phyloP scores from a whole-genome alignment of 1,140 invertebrate species.

The Zaprionus ornatus region DNA sequence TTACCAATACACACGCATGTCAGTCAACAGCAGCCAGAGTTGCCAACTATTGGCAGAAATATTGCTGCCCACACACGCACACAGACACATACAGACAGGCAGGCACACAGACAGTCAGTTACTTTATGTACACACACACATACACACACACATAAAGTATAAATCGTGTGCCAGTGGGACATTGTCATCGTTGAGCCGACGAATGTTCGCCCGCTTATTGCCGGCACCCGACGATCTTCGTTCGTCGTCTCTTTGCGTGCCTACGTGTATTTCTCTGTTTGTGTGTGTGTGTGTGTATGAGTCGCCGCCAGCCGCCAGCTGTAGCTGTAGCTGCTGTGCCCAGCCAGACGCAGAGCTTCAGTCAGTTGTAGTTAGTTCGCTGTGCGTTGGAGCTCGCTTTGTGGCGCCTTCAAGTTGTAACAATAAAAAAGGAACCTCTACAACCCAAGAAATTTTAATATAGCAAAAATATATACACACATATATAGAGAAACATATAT shows the following conservation, averaged over 20 bases:
- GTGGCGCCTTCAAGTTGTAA: conserved; percentile 37
- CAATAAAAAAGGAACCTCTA: not conserved
- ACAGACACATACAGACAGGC: conserved; percentile 18
- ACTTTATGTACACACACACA: conserved; percentile 38
- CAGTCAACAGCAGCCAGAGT: conserved; percentile 52
- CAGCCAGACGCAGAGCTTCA: conserved; percentile 40
- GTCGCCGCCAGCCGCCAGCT: conserved; percentile 19
- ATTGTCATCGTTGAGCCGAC: conserved; percentile 66
- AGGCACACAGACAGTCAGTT: conserved; percentile 38
- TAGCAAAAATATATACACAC: conserved; percentile 28
- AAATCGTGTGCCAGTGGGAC: conserved; percentile 60
- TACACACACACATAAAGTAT: conserved; percentile 23
- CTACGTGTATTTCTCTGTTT: conserved; percentile 1
- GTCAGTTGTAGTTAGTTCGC: conserved; percentile 78
- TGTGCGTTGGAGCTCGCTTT: conserved; percentile 60
- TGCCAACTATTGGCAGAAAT: conserved; percentile 47
- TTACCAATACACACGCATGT: conserved; percentile 43
- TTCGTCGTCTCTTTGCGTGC: conserved; percentile 40
- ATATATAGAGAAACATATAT: conserved; percentile 18
- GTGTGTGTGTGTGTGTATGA: conserved; percentile 8
- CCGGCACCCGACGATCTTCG: conserved; percentile 76
- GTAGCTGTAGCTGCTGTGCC: conserved; percentile 52
- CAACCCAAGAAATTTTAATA: conserved; percentile 21
- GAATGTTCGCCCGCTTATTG: conserved; percentile 51
- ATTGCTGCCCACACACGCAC: conserved; percentile 40